Evolutionary conservation across 2,113 vertebrate genomes (phyloP).

Genomic region (Gobius niger): DNA sequence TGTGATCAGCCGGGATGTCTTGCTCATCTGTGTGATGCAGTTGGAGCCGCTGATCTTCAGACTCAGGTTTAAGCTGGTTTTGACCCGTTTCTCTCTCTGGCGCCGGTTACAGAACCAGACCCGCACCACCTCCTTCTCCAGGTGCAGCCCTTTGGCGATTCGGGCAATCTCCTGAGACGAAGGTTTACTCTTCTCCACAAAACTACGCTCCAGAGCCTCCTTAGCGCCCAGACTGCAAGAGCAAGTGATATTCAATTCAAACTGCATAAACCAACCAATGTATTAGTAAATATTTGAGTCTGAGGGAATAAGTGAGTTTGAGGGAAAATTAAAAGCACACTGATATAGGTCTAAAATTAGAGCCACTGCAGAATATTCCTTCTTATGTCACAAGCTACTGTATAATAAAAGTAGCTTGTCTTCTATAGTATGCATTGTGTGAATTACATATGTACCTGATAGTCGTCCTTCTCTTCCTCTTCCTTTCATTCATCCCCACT

Average conservation of each 20-base stretch:
- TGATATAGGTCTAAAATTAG: too few species aligned
- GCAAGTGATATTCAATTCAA: not conserved
- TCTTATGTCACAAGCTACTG: too few species aligned
- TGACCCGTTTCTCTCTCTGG: constrained; percentile 95
- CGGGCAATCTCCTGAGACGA: constrained; percentile 96
- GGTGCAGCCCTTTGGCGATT: constrained; percentile 92
- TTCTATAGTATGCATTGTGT: too few species aligned
- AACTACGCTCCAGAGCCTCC: constrained; percentile 91
- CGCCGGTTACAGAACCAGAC: constrained; percentile 99
- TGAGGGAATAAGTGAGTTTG: too few species aligned
- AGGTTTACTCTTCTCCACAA: constrained; percentile 93
- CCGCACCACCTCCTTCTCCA: constrained; percentile 97
- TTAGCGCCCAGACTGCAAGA: constrained; percentile 89
- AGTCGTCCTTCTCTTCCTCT: constrained; percentile 94
- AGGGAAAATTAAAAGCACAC: too few species aligned
- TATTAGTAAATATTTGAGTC: not conserved
- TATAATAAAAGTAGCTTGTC: too few species aligned
- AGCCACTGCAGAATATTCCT: too few species aligned
- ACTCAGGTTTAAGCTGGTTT: constrained; percentile 94
- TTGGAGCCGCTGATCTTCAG: constrained; percentile 84
- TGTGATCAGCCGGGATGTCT: constrained; percentile 47
- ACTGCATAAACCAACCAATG: not conserved
- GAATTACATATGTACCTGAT: constrained; percentile 83
- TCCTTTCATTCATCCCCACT: constrained; percentile 91
- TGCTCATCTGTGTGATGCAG: constrained; percentile 76